Conservation (phyloP, 2,888 invertebrate species). For the Orthonychiurus folsomi region DNA sequence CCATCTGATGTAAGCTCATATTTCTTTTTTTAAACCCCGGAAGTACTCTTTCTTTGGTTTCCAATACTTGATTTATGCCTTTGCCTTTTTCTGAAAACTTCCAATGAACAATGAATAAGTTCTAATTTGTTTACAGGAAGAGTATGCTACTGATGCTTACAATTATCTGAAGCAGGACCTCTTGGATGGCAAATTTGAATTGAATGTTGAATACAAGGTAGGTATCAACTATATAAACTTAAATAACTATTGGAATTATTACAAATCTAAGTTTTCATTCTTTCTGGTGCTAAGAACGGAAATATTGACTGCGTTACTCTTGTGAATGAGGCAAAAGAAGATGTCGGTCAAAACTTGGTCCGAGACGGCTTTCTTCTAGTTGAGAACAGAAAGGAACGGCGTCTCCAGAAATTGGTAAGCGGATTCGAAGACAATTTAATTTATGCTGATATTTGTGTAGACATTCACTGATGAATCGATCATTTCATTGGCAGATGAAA, state of each 20-base stretch:
- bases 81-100: too few relatives aligned
- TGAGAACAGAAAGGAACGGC: conserved; percentile 69
- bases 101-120: too few relatives aligned
- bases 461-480: neutral
- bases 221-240: too few relatives aligned
- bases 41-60: too few relatives aligned
- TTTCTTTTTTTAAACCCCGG: neutral
- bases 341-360: conserved; percentile 68
- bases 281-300: conserved; percentile 19
- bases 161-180: conserved; percentile 57
- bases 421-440: neutral
- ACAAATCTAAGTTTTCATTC: conserved; percentile 29
- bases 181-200: conserved; percentile 63
- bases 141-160: conserved; percentile 67
- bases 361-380: conserved; percentile 75
- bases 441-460: too few relatives aligned
- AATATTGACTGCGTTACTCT: conserved; percentile 36
- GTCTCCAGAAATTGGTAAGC: conserved; percentile 65
- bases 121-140: too few relatives aligned
- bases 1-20: conserved; percentile 64
- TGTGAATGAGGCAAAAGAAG: conserved; percentile 49
- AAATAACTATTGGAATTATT: conserved; percentile 6
- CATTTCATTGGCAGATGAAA: conserved; percentile 52
- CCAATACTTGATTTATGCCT: too few relatives aligned
- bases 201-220: conserved; percentile 72